phyloP scores from a whole-genome alignment of 2,113 vertebrate species.

The Mungos mungo region DNA sequence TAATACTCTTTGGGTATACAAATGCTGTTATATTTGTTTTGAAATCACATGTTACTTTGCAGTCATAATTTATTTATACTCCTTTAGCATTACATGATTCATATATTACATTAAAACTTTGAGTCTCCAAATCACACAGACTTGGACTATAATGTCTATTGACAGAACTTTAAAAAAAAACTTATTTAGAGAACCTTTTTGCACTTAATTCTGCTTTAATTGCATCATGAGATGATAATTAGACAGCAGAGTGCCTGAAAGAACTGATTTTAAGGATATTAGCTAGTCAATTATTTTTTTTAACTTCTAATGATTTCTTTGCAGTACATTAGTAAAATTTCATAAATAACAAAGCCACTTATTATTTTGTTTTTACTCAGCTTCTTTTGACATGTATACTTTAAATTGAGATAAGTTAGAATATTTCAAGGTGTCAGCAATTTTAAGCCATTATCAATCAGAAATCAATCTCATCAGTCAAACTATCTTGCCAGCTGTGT shows the following conservation, averaged over 20 bases:
- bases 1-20: neutral
- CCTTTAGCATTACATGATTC: neutral
- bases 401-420: neutral
- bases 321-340: neutral
- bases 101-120: neutral
- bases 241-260: neutral
- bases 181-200: slow-evolving; percentile 14
- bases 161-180: neutral
- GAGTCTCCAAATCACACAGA: neutral
- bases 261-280: neutral
- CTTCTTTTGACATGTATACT: slow-evolving; percentile 21
- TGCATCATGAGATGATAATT: neutral
- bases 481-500: neutral
- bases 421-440: neutral
- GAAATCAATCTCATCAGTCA: neutral
- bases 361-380: slow-evolving; percentile 40
- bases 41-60: slow-evolving; percentile 24
- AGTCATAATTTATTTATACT: neutral
- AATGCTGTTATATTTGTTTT: slow-evolving; percentile 43
- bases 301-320: neutral
- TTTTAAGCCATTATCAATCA: slow-evolving; percentile 34
- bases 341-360: neutral
- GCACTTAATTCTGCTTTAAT: neutral
- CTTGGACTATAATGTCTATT: neutral
- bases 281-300: neutral